phyloP scores from a whole-genome alignment of 2,888 invertebrate species.

The Desoria tigrina region DNA sequence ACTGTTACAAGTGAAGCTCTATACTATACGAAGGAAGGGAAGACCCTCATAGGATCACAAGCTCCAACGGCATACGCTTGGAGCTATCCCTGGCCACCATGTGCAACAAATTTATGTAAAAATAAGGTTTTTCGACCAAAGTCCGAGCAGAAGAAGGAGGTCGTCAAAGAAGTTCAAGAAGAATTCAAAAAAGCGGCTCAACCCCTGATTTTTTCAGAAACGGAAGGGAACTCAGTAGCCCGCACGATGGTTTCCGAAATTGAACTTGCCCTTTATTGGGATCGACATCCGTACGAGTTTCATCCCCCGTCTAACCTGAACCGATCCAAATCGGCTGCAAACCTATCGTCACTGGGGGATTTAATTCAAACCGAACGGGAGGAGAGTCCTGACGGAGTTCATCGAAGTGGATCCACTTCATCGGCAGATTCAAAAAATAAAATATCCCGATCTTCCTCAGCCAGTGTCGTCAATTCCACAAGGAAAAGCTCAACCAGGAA shows the following conservation, averaged over 20 bases:
- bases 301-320: neutral
- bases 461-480: neutral
- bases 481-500: neutral
- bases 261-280: slow-evolving; percentile 52
- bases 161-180: neutral
- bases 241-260: slow-evolving; percentile 39
- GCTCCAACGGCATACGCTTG: slow-evolving; percentile 43
- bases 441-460: neutral
- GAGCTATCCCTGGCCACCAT: slow-evolving; percentile 47
- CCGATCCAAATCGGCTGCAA: slow-evolving; percentile 24
- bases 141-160: slow-evolving; percentile 8
- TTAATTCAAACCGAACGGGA: neutral
- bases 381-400: neutral
- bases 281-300: slow-evolving; percentile 44
- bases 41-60: slow-evolving; percentile 30
- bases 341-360: slow-evolving; percentile 16
- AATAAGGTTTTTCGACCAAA: slow-evolving; percentile 43
- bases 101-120: slow-evolving; percentile 47
- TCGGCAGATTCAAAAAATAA: neutral
- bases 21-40: slow-evolving; percentile 42
- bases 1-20: slow-evolving; percentile 12
- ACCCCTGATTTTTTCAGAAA: neutral
- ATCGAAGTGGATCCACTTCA: neutral
- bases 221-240: slow-evolving; percentile 16
- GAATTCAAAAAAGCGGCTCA: neutral